Evolutionary conservation across 2,797 vertebrate species (phyloP).

Genomic region (Botia kubotai): DNA sequence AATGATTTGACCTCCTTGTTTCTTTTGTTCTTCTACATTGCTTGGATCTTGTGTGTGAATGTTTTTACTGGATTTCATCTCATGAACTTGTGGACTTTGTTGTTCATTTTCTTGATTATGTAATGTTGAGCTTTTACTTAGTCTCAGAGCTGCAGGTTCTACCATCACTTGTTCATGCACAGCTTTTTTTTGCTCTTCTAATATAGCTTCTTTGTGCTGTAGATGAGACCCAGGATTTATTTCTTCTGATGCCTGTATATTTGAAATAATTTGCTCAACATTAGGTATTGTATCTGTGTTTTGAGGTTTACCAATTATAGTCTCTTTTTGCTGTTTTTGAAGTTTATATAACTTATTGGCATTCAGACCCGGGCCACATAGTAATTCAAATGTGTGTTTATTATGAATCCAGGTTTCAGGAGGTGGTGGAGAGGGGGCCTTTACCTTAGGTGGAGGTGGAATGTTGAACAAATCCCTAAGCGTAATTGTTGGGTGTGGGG

Average conservation of each 20-base stretch:
- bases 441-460: constrained; percentile 90
- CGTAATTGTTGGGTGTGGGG: constrained; percentile 48
- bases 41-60: constrained; percentile 55
- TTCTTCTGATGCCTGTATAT: constrained; percentile 17
- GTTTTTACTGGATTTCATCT: constrained; percentile 7
- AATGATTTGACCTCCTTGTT: constrained; percentile 48
- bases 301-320: constrained; percentile 49
- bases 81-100: constrained; percentile 26
- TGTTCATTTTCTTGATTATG: constrained; percentile 18
- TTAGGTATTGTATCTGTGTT: constrained; percentile 52
- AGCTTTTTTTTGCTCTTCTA: constrained; percentile 35
- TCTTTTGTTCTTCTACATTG: constrained; percentile 41
- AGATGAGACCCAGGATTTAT: constrained; percentile 30
- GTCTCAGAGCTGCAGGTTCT: constrained; percentile 27
- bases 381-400: constrained; percentile 73
- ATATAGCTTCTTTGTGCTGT: constrained; percentile 47
- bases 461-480: constrained; percentile 80
- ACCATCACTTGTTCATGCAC: constrained; percentile 16
- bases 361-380: constrained; percentile 69
- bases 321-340: constrained; percentile 59
- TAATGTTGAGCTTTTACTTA: constrained; percentile 46
- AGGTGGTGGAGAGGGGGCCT: constrained; percentile 89
- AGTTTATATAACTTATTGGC: constrained; percentile 56
- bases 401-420: constrained; percentile 82
- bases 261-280: constrained; percentile 30